These are phyloP conservation scores for Strigamia crassipes DNA, from an alignment of 2,888 invertebrate species.

Conservation along the genomic window DNA sequence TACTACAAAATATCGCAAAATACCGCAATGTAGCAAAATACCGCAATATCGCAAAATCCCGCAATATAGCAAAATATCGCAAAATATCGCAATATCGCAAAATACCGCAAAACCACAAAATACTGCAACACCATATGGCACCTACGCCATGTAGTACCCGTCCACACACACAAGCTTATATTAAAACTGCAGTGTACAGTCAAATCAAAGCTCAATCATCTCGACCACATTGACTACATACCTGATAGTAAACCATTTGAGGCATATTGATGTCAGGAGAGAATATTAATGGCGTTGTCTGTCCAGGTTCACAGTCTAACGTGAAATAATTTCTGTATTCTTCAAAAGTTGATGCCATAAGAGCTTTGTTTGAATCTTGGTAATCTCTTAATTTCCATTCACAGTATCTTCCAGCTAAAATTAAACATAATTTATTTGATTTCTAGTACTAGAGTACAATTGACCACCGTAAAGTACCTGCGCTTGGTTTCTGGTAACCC, in stretches of 20 bases:
- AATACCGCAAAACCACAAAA: too few relatives aligned
- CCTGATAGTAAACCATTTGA: slow-evolving; percentile 54
- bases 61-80: too few relatives aligned
- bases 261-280: slow-evolving; percentile 53
- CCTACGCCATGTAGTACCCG: too few relatives aligned
- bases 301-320: slow-evolving; percentile 49
- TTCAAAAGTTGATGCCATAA: slow-evolving; percentile 51
- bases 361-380: slow-evolving; percentile 50
- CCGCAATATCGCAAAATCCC: too few relatives aligned
- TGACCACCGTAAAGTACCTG: background rate
- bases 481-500: slow-evolving; percentile 31
- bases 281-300: slow-evolving; percentile 51
- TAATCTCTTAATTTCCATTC: slow-evolving; percentile 51
- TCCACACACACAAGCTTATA: too few relatives aligned
- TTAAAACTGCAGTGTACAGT: too few relatives aligned
- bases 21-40: too few relatives aligned
- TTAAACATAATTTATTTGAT: background rate
- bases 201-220: too few relatives aligned
- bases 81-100: too few relatives aligned
- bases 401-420: slow-evolving; percentile 48
- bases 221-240: slow-evolving; percentile 47
- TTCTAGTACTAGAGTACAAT: background rate
- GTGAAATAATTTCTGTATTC: slow-evolving; percentile 51
- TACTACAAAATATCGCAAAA: too few relatives aligned
- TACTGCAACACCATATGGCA: too few relatives aligned